phyloP scores from a whole-genome alignment of 1,140 invertebrate species.

The Lethrus apterus region DNA sequence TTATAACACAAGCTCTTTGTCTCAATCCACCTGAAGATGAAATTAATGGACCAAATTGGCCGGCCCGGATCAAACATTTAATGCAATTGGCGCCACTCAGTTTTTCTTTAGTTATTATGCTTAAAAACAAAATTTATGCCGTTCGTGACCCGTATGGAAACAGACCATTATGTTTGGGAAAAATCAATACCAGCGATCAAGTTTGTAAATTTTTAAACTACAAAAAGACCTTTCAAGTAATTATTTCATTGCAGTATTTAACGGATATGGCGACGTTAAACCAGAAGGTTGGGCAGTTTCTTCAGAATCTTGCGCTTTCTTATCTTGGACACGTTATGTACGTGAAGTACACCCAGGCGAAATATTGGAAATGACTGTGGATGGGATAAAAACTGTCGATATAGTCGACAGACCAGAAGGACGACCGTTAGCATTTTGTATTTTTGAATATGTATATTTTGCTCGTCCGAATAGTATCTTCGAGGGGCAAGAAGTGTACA shows the following conservation, averaged over 20 bases:
- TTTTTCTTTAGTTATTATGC: conserved; percentile 91
- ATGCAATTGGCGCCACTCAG: conserved; percentile 86
- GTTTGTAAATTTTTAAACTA: conserved; percentile 1
- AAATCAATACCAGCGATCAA: conserved; percentile 66
- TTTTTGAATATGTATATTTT: conserved; percentile 99
- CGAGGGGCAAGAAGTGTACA: conserved; percentile 93
- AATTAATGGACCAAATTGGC: conserved; percentile 83
- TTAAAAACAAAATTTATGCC: conserved; percentile 89
- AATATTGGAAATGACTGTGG: conserved; percentile 83
- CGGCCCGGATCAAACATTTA: conserved; percentile 80
- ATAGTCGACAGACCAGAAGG: conserved; percentile 69
- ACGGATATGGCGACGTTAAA: conserved; percentile 45
- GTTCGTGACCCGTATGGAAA: conserved; percentile 94
- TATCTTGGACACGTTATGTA: conserved; percentile 80
- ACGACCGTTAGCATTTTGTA: conserved; percentile 80
- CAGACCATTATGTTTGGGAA: conserved; percentile 87
- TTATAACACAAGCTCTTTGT: conserved; percentile 92
- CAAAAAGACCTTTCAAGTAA: conserved; percentile 13
- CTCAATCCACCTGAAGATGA: conserved; percentile 84
- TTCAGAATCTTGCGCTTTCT: conserved; percentile 93
- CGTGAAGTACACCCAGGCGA: conserved; percentile 87
- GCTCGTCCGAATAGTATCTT: conserved; percentile 87
- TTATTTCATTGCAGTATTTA: conserved; percentile 30
- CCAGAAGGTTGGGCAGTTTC: conserved; percentile 90
- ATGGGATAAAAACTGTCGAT: conserved; percentile 77